Evolutionary conservation across 30 jellyfish, hydroid and myxozoan genomes (phyloP).

Genomic region (Nemopilema nomurai): DNA sequence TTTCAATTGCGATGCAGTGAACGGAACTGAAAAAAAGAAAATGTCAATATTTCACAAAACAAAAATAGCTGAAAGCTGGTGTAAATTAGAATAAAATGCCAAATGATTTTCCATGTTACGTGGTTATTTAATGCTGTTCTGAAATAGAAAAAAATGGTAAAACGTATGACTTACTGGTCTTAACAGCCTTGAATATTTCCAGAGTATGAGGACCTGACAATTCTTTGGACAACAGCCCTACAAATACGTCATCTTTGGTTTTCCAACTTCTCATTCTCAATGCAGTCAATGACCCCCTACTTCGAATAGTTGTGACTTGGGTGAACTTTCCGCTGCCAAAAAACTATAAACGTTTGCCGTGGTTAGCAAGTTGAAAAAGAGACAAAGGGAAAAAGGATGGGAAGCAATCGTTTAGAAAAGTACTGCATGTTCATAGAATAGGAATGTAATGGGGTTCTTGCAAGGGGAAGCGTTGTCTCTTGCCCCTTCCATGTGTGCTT

Average conservation of each 20-base stretch:
- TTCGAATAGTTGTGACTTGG: conserved; percentile 23
- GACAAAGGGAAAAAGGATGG: no score
- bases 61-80: background rate
- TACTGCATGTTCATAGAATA: no score
- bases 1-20: background rate
- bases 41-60: background rate
- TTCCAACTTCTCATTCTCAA: conserved; percentile 45
- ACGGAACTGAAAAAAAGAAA: background rate
- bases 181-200: conserved; percentile 43
- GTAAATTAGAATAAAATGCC: no score
- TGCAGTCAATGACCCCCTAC: conserved; percentile 22
- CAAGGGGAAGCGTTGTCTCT: no score
- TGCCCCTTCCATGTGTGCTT: no score
- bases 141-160: background rate
- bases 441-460: no score
- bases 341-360: conserved; percentile 52
- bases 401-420: no score
- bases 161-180: conserved; percentile 22
- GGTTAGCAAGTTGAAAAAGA: no score
- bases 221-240: conserved; percentile 31
- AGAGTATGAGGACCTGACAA: background rate
- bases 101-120: no score
- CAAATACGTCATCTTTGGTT: conserved; percentile 18
- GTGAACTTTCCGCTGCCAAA: conserved; percentile 63
- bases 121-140: no score